Conservation (phyloP, 2,113 vertebrate genomes). For the Felis catus region F.catus_Fca126_mat1.0 CM031425.1:50702501-50703000, state of each 20-base stretch:
- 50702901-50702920: background rate
- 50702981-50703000: background rate
- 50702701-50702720: background rate
- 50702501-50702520: background rate
- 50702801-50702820: background rate
- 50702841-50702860: background rate
- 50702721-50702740: background rate
- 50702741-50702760: background rate
- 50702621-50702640: background rate
- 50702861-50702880: background rate
- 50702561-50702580: background rate
- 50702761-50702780: background rate
- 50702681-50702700: background rate
- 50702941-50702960: background rate
- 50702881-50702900: background rate
- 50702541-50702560: background rate
- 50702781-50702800: background rate
- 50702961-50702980: background rate
- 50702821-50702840: background rate
- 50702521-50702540: background rate
- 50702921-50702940: background rate
- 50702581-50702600: background rate
- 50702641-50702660: background rate
- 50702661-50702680: background rate
- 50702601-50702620: background rate